phyloP scores from a whole-genome alignment of 2,888 invertebrate species.

The Chloroclystis v-ata region DNA sequence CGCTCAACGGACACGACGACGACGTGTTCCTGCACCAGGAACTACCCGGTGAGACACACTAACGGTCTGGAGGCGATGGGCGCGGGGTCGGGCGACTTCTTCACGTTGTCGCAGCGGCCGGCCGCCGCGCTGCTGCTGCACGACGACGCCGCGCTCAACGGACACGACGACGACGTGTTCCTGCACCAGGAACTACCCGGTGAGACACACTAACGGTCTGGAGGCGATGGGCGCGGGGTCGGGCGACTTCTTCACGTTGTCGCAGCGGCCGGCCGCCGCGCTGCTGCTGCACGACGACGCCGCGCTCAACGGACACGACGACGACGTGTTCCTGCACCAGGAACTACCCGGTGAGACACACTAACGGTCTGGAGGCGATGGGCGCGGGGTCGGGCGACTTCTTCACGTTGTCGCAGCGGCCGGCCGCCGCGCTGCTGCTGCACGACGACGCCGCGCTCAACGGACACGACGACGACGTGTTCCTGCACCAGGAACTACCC shows the following conservation, averaged over 20 bases:
- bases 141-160: constrained; percentile 65
- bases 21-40: constrained; percentile 56
- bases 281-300: constrained; percentile 66
- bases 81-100: constrained; percentile 74
- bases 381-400: constrained; percentile 74
- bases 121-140: constrained; percentile 69
- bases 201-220: constrained; percentile 48
- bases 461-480: constrained; percentile 70
- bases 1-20: constrained; percentile 66
- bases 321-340: constrained; percentile 60
- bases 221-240: constrained; percentile 72
- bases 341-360: constrained; percentile 16
- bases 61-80: constrained; percentile 70
- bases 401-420: constrained; percentile 74
- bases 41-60: constrained; percentile 27
- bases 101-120: constrained; percentile 73
- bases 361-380: constrained; percentile 68
- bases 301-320: constrained; percentile 64
- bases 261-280: constrained; percentile 72
- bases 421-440: constrained; percentile 69
- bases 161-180: constrained; percentile 70
- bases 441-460: constrained; percentile 65
- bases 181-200: constrained; percentile 28
- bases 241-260: constrained; percentile 75
- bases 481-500: constrained; percentile 35